These are phyloP conservation scores for Dipodomys spectabilis DNA, from an alignment of 2,113 vertebrate genomes.

Conservation along the genomic window DNA sequence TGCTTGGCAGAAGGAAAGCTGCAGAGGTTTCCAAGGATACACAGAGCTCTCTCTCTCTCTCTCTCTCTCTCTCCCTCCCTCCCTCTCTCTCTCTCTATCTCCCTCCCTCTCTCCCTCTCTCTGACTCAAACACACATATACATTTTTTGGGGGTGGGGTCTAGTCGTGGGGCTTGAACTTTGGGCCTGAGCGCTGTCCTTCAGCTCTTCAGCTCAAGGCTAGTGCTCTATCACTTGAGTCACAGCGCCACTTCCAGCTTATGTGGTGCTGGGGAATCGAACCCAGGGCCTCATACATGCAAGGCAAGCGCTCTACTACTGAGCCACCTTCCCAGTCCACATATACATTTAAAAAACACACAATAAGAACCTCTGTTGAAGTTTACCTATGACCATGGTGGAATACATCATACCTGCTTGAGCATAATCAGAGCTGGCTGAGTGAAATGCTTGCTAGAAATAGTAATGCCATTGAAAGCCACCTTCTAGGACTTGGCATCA, in stretches of 20 bases:
- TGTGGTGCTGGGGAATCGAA: too few species aligned
- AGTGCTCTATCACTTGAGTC: too few species aligned
- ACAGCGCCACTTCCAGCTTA: too few species aligned
- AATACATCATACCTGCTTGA: neutral
- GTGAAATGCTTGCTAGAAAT: neutral
- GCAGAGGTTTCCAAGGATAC: constrained; percentile 18
- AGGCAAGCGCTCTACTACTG: too few species aligned
- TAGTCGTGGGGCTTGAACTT: too few species aligned
- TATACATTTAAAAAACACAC: neutral
- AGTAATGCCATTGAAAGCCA: neutral
- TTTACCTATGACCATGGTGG: neutral
- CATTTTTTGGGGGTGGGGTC: too few species aligned
- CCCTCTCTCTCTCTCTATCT: neutral
- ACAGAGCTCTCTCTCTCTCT: neutral
- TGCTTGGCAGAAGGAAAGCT: constrained; percentile 50
- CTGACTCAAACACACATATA: neutral
- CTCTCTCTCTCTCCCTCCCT: too few species aligned
- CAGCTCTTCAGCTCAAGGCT: too few species aligned
- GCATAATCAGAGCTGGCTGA: neutral
- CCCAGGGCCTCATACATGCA: too few species aligned
- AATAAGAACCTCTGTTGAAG: neutral
- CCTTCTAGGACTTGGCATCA: neutral
- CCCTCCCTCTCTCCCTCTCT: neutral
- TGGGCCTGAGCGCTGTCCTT: too few species aligned
- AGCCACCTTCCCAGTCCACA: too few species aligned